Conservation (phyloP, 53 echinoderm and acorn worm species). For the Apostichopus leukothele region DNA sequence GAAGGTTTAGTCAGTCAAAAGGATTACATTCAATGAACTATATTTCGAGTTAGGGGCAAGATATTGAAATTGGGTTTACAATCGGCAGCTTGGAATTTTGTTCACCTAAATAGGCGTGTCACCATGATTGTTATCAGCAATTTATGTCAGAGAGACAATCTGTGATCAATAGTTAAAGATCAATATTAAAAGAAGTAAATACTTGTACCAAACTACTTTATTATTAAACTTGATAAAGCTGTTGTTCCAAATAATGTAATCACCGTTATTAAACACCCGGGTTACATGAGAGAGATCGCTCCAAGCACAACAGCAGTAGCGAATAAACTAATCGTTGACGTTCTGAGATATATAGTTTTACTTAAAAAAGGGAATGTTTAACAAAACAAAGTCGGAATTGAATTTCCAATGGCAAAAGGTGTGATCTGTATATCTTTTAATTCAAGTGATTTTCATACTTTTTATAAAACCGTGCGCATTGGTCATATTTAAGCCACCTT, state of each 20-base stretch:
- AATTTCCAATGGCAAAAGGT: not conserved
- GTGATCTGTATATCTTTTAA: conserved; percentile 22
- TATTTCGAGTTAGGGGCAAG: too few relatives aligned
- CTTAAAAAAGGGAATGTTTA: not conserved
- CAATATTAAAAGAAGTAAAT: too few relatives aligned
- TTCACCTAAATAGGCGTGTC: too few relatives aligned
- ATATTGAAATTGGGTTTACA: too few relatives aligned
- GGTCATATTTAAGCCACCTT: too few relatives aligned
- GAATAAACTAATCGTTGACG: not conserved
- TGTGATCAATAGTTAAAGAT: too few relatives aligned
- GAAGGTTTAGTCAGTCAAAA: too few relatives aligned
- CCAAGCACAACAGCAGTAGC: not conserved
- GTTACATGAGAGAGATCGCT: not conserved
- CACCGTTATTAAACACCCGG: not conserved
- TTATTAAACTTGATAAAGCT: not conserved
- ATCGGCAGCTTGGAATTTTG: too few relatives aligned
- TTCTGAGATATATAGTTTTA: not conserved
- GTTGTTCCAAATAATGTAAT: not conserved
- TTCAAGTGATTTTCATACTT: not conserved
- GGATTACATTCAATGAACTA: too few relatives aligned
- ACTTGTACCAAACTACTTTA: not conserved
- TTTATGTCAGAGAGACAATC: too few relatives aligned
- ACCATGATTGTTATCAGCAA: too few relatives aligned
- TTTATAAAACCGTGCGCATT: too few relatives aligned
- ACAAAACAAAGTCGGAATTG: not conserved